Percentiles rank a stretch among this genome's conserved stretches.
Conservation (phyloP, 2,797 vertebrate genomes). For the Tauraco hartlaubi region DNA sequence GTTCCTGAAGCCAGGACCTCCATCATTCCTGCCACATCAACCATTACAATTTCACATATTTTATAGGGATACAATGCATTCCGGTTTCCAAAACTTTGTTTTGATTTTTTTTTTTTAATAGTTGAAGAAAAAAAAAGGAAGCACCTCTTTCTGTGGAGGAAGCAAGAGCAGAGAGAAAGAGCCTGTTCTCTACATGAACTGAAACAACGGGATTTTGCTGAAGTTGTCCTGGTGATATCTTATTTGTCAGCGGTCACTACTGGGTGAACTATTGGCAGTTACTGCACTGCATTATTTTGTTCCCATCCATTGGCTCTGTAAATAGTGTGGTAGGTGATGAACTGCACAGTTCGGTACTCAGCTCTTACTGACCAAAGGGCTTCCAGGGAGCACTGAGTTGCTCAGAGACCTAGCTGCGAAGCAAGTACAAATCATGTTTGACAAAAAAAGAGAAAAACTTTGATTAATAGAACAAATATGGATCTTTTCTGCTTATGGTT, state of each 20-base stretch:
- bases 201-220: not conserved
- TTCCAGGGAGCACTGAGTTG: not conserved
- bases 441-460: not conserved
- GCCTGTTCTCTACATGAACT: not conserved
- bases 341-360: not conserved
- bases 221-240: not conserved
- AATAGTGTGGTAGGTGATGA: not conserved
- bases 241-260: not conserved
- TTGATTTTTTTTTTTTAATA: not conserved
- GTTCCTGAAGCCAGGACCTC: not conserved
- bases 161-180: not conserved
- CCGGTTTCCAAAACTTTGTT: not conserved
- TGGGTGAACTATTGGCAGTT: conserved; percentile 6
- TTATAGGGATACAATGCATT: not conserved
- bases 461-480: conserved; percentile 22
- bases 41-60: not conserved
- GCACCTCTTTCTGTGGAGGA: not conserved
- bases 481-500: not conserved
- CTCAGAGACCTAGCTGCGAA: not conserved
- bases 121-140: not conserved
- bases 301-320: not conserved
- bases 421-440: not conserved
- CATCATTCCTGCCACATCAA: not conserved
- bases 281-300: not conserved
- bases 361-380: not conserved